Evolutionary conservation across 92 coral and sea anemone genomes (phyloP).

Genomic region (Epizoanthus scotinus): DNA sequence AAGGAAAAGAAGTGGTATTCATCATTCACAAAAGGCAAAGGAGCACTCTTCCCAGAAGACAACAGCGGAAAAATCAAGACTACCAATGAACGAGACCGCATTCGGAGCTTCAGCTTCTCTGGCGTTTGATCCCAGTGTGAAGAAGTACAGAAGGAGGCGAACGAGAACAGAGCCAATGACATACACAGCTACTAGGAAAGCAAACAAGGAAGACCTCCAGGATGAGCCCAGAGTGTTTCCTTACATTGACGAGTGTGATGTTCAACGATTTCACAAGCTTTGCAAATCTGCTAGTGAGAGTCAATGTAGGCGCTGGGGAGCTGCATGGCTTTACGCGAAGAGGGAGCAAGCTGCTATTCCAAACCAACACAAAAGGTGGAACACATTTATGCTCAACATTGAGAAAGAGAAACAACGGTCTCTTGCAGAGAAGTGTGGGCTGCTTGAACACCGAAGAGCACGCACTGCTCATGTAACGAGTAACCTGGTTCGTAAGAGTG

Average conservation of each 20-base stretch:
- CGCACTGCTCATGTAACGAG: background rate
- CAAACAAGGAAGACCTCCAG: background rate
- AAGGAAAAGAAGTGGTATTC: constrained; percentile 58
- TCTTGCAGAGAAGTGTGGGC: constrained; percentile 48
- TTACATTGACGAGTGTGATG: constrained; percentile 57
- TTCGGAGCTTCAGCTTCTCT: constrained; percentile 78
- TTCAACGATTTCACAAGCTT: constrained; percentile 48
- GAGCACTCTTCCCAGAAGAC: constrained; percentile 20
- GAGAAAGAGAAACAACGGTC: constrained; percentile 65
- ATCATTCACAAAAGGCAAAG: constrained; percentile 29
- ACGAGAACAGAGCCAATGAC: constrained; percentile 26
- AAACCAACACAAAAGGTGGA: constrained; percentile 59
- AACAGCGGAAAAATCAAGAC: constrained; percentile 15
- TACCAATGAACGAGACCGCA: constrained; percentile 60
- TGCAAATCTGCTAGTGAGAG: constrained; percentile 63
- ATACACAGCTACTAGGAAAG: constrained; percentile 18
- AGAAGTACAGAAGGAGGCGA: constrained; percentile 43
- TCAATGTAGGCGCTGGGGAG: constrained; percentile 73
- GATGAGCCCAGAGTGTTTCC: constrained; percentile 47
- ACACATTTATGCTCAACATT: constrained; percentile 52
- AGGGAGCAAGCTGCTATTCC: constrained; percentile 61
- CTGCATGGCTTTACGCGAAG: constrained; percentile 78
- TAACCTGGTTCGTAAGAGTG: background rate
- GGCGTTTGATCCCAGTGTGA: constrained; percentile 74
- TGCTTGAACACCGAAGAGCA: background rate